Evolutionary conservation across 2,113 vertebrate species (phyloP).

Genomic region (Chelonoidis abingdonii): DNA sequence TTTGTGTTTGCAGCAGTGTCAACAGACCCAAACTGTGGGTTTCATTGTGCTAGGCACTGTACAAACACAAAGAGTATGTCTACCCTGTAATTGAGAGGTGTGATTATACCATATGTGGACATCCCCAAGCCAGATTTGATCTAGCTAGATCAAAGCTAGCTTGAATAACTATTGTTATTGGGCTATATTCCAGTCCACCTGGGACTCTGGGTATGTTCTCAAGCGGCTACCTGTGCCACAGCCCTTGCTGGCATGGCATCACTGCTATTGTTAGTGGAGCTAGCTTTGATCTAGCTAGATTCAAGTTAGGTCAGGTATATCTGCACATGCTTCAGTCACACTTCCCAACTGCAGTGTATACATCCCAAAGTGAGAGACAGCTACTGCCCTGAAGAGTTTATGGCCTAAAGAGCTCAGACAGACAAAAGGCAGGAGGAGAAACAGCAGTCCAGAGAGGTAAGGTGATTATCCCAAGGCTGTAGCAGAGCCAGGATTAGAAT

Average conservation of each 20-base stretch:
- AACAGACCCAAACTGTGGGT: constrained; percentile 23
- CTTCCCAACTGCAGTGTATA: background rate
- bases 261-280: too few relatives aligned
- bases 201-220: too few relatives aligned
- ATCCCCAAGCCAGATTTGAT: too few relatives aligned
- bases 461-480: background rate
- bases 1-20: constrained; percentile 63
- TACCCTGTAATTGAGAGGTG: background rate
- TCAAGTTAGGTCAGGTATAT: background rate
- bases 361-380: constrained; percentile 45
- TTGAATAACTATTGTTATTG: too few relatives aligned
- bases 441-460: background rate
- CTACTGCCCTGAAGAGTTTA: constrained; percentile 63
- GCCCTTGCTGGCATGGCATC: too few relatives aligned
- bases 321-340: background rate
- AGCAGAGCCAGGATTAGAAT: background rate
- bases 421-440: constrained; percentile 33
- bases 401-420: constrained; percentile 40
- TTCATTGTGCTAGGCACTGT: constrained; percentile 45
- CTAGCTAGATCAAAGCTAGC: too few relatives aligned
- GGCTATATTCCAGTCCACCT: too few relatives aligned
- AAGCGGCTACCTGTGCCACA: too few relatives aligned
- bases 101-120: background rate
- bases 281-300: background rate
- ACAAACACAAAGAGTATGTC: background rate